Base-by-base conservation (phyloP, 2,113 vertebrate species). In the Corythoichthys intestinalis region DNA sequence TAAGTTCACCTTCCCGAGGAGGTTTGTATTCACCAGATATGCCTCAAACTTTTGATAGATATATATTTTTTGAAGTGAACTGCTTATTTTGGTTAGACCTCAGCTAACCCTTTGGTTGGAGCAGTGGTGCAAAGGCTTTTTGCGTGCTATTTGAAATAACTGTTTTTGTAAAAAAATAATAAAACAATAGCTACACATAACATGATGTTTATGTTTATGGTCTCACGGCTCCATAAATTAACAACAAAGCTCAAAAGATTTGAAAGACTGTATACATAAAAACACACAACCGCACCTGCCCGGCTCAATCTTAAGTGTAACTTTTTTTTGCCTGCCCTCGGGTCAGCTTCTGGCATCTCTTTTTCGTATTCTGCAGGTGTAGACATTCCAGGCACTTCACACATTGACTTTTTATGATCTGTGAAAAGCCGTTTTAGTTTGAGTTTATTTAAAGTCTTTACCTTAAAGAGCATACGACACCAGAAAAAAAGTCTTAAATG, bases 1-100 rank as follows among this genome's bases (percentile, higher is more conserved):
- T 66, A 98, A 95, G 90, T 95, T 96, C 87, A 92, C 84, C 65
- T 99, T 98, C 81, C 97, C 97, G 64, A 93, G 86, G 86, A 99
- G 97, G 97, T 98, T 65, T 65, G 85, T 85, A 56, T 38, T 59
- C 34, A 37, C 62, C 20, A 4, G 52, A 1, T 2, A 49, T 6
- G 2, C 63, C 64, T 71, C 41, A 35, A 4, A 34, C 13, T 41
- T 20, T 41, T n/a, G n/a, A n/a, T n/a, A n/a, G n/a, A 53, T 3
- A 6, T 61, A 1, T 41, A 50, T 47, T 54, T 52, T 67, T 66
- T 50, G 12, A 64, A 48, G 50, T 63, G 63, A 67, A 41, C 57
- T 69, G 65, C 65, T 70, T 62, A 49, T 74, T 71, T 73, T 75
- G 58, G 28, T 65, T 78, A 11, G 39, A 52, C 28, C 14, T 7